Evolutionary conservation across 1,140 invertebrate genomes (phyloP).

Genomic region (Sycobia sp.): DNA sequence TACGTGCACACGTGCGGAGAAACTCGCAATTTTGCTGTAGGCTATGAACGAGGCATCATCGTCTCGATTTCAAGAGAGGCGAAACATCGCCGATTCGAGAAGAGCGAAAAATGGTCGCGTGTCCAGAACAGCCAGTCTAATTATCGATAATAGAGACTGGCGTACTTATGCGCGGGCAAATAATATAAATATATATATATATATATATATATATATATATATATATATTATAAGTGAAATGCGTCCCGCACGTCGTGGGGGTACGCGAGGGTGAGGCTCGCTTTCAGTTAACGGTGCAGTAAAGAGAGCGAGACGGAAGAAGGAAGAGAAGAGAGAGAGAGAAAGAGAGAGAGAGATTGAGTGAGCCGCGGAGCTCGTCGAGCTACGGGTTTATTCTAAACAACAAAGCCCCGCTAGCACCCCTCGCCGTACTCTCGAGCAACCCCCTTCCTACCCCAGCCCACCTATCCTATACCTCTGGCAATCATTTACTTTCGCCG

Average conservation of each 20-base stretch:
- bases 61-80: conserved; percentile 13
- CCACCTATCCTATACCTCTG: conserved; percentile 39
- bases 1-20: neutral
- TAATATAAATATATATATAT: no score
- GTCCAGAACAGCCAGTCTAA: conserved; percentile 58
- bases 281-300: no score
- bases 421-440: conserved; percentile 38
- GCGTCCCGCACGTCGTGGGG: neutral
- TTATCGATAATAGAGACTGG: conserved; percentile 58
- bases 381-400: conserved; percentile 60
- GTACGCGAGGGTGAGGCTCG: neutral
- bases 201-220: no score
- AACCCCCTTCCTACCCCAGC: conserved; percentile 26
- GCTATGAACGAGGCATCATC: neutral
- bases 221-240: conserved; percentile 24
- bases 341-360: conserved; percentile 35
- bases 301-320: neutral
- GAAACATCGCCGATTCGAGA: neutral
- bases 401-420: conserved; percentile 57
- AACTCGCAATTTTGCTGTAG: no score
- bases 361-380: no score
- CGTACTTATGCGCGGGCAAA: no score
- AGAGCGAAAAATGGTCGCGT: conserved; percentile 53
- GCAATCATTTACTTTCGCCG: conserved; percentile 59
- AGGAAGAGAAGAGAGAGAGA: conserved; percentile 14